phyloP scores from a whole-genome alignment of 1,140 invertebrate species.

The Agrilus planipennis region DNA sequence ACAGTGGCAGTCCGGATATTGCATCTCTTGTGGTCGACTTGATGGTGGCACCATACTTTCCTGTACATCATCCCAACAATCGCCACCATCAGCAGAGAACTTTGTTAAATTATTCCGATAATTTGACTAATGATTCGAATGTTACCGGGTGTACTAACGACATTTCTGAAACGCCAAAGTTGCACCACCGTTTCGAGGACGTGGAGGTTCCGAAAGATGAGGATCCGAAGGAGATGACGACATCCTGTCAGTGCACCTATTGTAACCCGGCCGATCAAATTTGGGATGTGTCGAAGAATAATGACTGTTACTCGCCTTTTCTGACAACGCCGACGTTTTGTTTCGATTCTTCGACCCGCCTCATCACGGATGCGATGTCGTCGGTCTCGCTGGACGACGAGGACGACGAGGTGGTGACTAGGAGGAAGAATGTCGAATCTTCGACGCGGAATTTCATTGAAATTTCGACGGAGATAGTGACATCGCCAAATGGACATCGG shows the following conservation, averaged over 20 bases:
- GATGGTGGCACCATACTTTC: constrained; percentile 7
- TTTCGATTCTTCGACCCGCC: too few relatives aligned
- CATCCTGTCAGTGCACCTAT: constrained; percentile 64
- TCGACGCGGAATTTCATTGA: constrained; percentile 40
- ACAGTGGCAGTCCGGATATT: constrained; percentile 36
- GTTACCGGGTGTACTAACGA: too few relatives aligned
- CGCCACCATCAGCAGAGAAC: constrained; percentile 10
- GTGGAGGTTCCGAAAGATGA: constrained; percentile 29
- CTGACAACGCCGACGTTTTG: constrained; percentile 34
- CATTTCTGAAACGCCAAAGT: constrained; percentile 17
- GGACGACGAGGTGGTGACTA: constrained; percentile 32
- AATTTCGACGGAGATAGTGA: constrained; percentile 67
- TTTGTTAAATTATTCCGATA: constrained; percentile 9
- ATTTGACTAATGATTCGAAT: too few relatives aligned
- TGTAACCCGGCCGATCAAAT: constrained; percentile 65
- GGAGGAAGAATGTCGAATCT: constrained; percentile 19
- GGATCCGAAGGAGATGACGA: constrained; percentile 30
- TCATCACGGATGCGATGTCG: constrained; percentile 14
- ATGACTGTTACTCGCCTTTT: constrained; percentile 40
- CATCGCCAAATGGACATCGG: constrained; percentile 60
- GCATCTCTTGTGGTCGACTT: constrained; percentile 20
- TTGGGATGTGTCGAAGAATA: constrained; percentile 55
- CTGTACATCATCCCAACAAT: constrained; percentile 27
- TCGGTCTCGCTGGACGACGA: constrained; percentile 16
- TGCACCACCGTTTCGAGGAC: constrained; percentile 34